Evolutionary conservation across 2,888 invertebrate species (phyloP), one percentile per base, ranked within the genome.

Genomic region (Tenthredo notha): DNA sequence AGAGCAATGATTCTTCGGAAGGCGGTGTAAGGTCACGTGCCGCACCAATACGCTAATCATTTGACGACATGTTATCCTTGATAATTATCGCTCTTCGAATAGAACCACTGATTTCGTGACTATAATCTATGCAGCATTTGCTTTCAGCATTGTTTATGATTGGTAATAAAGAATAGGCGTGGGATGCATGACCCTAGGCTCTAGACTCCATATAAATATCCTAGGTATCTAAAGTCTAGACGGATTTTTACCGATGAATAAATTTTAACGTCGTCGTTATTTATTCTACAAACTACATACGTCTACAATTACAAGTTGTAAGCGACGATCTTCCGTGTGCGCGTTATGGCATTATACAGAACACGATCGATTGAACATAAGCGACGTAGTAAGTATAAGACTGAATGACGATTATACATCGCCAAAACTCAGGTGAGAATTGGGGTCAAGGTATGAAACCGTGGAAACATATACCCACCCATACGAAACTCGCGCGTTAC

Each of bases 381-480:
- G 61, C 61, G 61, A 61, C 25, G 61, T 10, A 25, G 25, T 61
- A 25, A 9, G 61, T 25, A n/a, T n/a, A n/a, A n/a, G 2, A 61
- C 10, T 37, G 37, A 72, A 37, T 10, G 40, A n/a, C 40, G 70
- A 72, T 33, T 25, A 43, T 40, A 43, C n/a, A n/a, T 61, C 80
- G 80, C 80, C 80, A 80, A 80, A 80, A 80, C 37, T 58, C 80
- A 80, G 61, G 40, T 80, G 40, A 65, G 80, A 40, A 80, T 37
- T 65, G 33, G 65, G 80, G 80, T 80, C 80, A 80, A 65, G 80
- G 80, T 80, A 61, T 58, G 10, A 61, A 61, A 21, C 21, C n/a
- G 58, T 80, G 43, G 37, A n/a, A 61, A 80, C 61, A 15, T 47
- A 47, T 47, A 15, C 47, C 47, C 47, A 47, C 47, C 47, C 40